Percentiles rank a stretch among this genome's conserved stretches.
Evolutionary conservation across 2,888 invertebrate genomes (phyloP).

Genomic region (Brachynemurus nebulosus): DNA sequence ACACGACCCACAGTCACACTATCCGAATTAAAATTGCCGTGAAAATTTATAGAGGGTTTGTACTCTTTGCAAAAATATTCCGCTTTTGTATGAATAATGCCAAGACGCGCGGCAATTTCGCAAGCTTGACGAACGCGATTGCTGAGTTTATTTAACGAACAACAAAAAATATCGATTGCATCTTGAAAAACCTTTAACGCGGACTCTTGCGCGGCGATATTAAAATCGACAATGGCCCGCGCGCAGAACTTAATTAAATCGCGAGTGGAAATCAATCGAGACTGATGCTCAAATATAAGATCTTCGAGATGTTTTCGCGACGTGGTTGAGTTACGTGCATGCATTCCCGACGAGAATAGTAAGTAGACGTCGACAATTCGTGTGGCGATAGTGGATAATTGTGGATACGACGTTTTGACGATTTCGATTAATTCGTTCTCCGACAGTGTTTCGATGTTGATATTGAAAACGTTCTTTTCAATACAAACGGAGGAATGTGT

Average conservation of each 20-base stretch:
- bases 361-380: constrained; percentile 74
- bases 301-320: constrained; percentile 29
- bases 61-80: constrained; percentile 65
- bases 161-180: constrained; percentile 83
- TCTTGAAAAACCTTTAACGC: constrained; percentile 68
- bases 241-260: constrained; percentile 89
- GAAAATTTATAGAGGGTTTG: constrained; percentile 59
- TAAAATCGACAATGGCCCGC: constrained; percentile 58
- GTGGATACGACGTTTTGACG: constrained; percentile 52
- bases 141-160: constrained; percentile 51
- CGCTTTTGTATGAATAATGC: constrained; percentile 67
- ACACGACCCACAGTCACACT: constrained; percentile 60
- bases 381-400: constrained; percentile 54
- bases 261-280: constrained; percentile 62
- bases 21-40: constrained; percentile 24
- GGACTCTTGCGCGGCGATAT: constrained; percentile 53
- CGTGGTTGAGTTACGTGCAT: constrained; percentile 30
- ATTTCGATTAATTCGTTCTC: constrained; percentile 60
- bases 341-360: constrained; percentile 60
- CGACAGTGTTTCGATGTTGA: constrained; percentile 68
- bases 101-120: constrained; percentile 65
- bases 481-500: constrained; percentile 52
- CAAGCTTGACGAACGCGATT: constrained; percentile 53
- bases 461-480: constrained; percentile 69
- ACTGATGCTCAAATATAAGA: constrained; percentile 17